A percentile compares a stretch with the other conserved stretches of the same genome.
Conservation (phyloP, 2,113 vertebrate genomes). For the Labeo catla region DNA sequence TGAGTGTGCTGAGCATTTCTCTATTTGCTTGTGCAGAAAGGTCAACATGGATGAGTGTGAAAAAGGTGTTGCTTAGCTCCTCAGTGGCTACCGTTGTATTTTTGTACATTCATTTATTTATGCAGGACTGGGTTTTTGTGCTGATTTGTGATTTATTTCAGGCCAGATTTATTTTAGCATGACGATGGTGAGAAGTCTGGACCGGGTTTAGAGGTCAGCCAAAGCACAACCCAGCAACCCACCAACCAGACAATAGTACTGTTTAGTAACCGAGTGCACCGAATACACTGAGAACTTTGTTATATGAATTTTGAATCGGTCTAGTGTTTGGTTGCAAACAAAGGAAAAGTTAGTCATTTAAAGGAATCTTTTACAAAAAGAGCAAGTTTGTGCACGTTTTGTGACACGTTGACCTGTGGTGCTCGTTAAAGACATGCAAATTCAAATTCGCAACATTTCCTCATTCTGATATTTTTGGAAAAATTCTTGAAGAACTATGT, state of each 20-base stretch:
- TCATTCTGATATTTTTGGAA: background rate
- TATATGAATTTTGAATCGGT: background rate
- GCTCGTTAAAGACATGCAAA: background rate
- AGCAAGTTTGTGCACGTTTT: background rate
- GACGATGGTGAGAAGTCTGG: slow-evolving; percentile 19
- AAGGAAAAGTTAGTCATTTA: background rate
- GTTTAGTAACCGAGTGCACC: background rate
- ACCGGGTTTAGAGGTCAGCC: slow-evolving; percentile 24
- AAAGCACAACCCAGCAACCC: background rate
- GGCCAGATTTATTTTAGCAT: slow-evolving; percentile 44
- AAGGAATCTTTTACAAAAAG: background rate
- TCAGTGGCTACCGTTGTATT: slow-evolving; percentile 30
- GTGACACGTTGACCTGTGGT: background rate
- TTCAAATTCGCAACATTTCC: slow-evolving; percentile 3
- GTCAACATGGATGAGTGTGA: slow-evolving; percentile 20
- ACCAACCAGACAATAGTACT: background rate
- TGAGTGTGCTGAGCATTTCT: slow-evolving; percentile 47
- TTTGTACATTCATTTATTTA: slow-evolving; percentile 10
- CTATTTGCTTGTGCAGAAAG: slow-evolving; percentile 26
- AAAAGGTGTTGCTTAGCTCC: slow-evolving; percentile 40
- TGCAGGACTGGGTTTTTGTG: slow-evolving; percentile 28
- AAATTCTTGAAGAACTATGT: background rate
- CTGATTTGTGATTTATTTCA: slow-evolving; percentile 43
- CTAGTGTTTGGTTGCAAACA: background rate
- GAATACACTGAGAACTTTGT: background rate